Evolutionary conservation across 2,113 vertebrate species (phyloP), one percentile per base, ranked within the genome.

Genomic region (Melanerpes formicivorus): DNA sequence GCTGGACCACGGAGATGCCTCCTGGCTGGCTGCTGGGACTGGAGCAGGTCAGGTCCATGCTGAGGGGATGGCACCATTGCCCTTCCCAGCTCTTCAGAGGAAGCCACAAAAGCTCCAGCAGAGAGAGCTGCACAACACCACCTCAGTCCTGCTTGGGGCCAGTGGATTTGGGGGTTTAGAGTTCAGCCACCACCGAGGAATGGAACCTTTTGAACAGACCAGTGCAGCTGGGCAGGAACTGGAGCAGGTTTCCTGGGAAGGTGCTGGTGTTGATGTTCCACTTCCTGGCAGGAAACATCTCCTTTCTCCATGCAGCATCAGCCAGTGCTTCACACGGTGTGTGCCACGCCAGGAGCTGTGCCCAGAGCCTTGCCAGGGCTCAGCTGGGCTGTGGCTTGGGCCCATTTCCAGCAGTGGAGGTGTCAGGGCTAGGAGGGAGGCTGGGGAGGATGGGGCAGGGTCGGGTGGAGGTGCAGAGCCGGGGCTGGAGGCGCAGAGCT

Each of bases 261-360:
- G 7, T 0, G 8, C 78, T 3, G 26, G 44, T 26, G 66, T 25
- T 37, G 52, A 7, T 1, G 6, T 76, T 89, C 18, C 8, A 3
- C 63, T 76, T 93, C 87, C 91, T 82, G 75, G 23, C 81, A 66
- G 80, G 65, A 30, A 93, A 11, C 15, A 69, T 62, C 70, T 37
- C 17, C 63, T 84, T 78, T 54, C 32, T 58, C 63, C 3, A 0
- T 0, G 0, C 2, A 0, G 50, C 30, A 22, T 18, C 3, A 1
- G 11, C 5, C 2, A 1, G 7, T 6, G 60, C 37, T 25, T 34
- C 29, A 0, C 2, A 2, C 0, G 2, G 40, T 29, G 18, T 2
- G 29, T 1, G 22, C 27, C 1, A 5, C n/a, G 34, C 58, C 1
- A 3, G 55, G 48, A 30, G 34, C 60, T 0, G 5, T 22, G 75